phyloP scores from a whole-genome alignment of 2,797 vertebrate genomes.

The Sebastes jordani region DNA sequence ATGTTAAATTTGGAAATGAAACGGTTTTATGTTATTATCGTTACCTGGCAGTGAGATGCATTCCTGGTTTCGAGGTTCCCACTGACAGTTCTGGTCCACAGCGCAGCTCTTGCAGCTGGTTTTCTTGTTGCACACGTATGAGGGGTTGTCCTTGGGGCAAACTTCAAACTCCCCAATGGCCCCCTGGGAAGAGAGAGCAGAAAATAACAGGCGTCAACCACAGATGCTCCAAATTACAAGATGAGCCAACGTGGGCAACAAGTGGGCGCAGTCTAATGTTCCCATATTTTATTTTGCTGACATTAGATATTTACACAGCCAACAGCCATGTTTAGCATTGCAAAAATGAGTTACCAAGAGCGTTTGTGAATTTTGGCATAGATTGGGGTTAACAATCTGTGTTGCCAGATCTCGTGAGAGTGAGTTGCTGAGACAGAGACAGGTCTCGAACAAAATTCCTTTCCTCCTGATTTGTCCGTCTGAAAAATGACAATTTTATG shows the following conservation, averaged over 20 bases:
- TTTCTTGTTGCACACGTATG: slow-evolving; percentile 94
- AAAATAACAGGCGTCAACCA: neutral
- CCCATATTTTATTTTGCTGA: too few species aligned
- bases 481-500: too few species aligned
- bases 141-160: slow-evolving; percentile 93
- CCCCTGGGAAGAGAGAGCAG: slow-evolving; percentile 74
- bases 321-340: too few species aligned
- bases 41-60: slow-evolving; percentile 94
- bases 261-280: neutral
- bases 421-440: too few species aligned
- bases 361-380: too few species aligned
- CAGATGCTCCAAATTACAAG: neutral
- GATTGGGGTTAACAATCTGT: too few species aligned
- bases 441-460: too few species aligned
- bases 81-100: slow-evolving; percentile 97
- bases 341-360: too few species aligned
- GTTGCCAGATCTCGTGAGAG: too few species aligned
- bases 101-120: slow-evolving; percentile 98
- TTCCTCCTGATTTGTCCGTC: too few species aligned
- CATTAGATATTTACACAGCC: too few species aligned
- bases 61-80: slow-evolving; percentile 96
- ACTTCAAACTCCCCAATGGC: slow-evolving; percentile 82
- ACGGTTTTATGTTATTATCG: neutral
- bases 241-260: too few species aligned
- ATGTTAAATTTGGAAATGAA: neutral